Conservation (phyloP, 2,888 invertebrate species). For the Mycogona germanica region DNA sequence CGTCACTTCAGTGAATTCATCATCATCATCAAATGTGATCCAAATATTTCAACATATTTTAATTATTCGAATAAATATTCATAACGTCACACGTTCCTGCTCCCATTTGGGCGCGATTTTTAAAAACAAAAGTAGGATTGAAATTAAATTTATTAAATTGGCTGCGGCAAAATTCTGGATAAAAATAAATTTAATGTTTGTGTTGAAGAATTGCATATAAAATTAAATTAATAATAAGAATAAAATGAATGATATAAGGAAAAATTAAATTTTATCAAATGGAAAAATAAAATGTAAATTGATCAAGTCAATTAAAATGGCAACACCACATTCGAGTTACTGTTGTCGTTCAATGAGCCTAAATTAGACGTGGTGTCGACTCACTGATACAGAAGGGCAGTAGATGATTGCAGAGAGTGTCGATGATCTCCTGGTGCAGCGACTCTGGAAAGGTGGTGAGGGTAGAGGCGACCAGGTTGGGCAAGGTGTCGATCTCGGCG, state of each 20-base stretch:
- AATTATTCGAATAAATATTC: too few relatives aligned
- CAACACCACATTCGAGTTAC: neutral
- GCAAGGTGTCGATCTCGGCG: conserved; percentile 88
- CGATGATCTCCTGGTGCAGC: conserved; percentile 87
- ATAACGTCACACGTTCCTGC: too few relatives aligned
- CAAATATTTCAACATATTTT: too few relatives aligned
- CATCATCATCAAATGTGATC: too few relatives aligned
- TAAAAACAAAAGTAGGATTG: too few relatives aligned
- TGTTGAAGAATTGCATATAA: neutral
- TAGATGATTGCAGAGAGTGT: conserved; percentile 88
- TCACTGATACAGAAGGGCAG: conserved; percentile 90
- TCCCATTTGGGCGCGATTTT: too few relatives aligned
- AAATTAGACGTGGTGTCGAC: too few relatives aligned
- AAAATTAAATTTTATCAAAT: too few relatives aligned
- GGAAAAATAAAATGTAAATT: neutral
- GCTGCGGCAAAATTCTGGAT: too few relatives aligned
- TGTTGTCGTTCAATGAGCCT: neutral
- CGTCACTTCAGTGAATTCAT: too few relatives aligned
- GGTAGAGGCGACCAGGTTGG: conserved; percentile 86
- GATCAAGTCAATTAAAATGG: neutral
- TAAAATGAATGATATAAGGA: neutral
- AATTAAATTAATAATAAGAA: conserved; percentile 1
- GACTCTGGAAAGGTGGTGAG: conserved; percentile 82
- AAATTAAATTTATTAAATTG: too few relatives aligned
- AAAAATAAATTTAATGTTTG: too few relatives aligned